Conservation (phyloP, 2,888 invertebrate species). For the Mimas tiliae region DNA sequence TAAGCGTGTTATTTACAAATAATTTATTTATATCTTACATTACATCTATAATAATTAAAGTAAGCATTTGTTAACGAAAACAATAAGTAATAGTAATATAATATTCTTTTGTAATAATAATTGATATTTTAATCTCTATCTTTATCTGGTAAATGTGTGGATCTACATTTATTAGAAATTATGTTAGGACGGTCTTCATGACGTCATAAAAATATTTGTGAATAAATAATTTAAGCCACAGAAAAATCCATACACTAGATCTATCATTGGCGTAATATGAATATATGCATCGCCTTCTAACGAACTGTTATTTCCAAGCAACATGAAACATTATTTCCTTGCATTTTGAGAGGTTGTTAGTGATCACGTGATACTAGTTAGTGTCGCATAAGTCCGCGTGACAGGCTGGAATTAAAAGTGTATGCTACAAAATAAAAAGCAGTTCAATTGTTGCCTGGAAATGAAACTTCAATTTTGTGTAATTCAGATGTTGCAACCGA, state of each 20-base stretch:
- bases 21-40: slow-evolving; percentile 44
- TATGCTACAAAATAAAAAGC: too few species aligned
- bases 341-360: too few species aligned
- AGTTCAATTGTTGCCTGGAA: too few species aligned
- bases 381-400: too few species aligned
- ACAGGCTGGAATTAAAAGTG: too few species aligned
- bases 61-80: slow-evolving; percentile 35
- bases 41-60: slow-evolving; percentile 38
- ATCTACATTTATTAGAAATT: slow-evolving; percentile 9
- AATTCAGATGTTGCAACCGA: neutral
- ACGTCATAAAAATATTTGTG: neutral
- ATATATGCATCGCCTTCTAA: too few species aligned
- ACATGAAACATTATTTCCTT: too few species aligned
- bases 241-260: neutral
- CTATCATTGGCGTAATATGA: neutral
- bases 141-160: slow-evolving; percentile 23
- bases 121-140: neutral
- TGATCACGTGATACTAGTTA: too few species aligned
- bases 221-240: neutral
- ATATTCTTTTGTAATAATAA: neutral
- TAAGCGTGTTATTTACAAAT: slow-evolving; percentile 37
- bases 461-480: too few species aligned
- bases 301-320: too few species aligned
- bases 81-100: neutral
- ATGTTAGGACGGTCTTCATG: slow-evolving; percentile 10